Conservation (phyloP, 2,797 vertebrate genomes). For the Tenualosa thibaudeaui region DNA sequence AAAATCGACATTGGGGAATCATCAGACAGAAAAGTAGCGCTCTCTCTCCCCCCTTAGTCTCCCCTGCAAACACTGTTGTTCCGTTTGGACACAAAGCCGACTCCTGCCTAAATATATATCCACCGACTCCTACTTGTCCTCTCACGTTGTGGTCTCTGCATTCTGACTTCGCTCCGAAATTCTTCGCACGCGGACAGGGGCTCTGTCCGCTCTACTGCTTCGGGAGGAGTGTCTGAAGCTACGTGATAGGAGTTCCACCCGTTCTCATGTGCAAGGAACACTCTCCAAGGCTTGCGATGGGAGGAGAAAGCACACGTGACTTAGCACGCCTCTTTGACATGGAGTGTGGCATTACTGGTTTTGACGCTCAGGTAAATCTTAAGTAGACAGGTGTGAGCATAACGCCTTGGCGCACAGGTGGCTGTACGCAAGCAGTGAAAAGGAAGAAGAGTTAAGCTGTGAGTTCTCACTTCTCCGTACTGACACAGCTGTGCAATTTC, state of each 20-base stretch:
- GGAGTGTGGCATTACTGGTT: slow-evolving; percentile 23
- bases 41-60: not conserved
- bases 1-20: slow-evolving; percentile 40
- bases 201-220: slow-evolving; percentile 24
- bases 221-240: slow-evolving; percentile 67
- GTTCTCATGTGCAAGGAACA: slow-evolving; percentile 60
- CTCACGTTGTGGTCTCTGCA: slow-evolving; percentile 13
- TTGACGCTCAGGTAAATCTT: slow-evolving; percentile 7
- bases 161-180: slow-evolving; percentile 27
- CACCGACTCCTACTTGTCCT: not conserved
- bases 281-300: slow-evolving; percentile 34
- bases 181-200: slow-evolving; percentile 16
- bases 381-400: not conserved
- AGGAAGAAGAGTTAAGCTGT: not conserved
- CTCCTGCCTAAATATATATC: not conserved
- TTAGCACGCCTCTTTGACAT: slow-evolving; percentile 43
- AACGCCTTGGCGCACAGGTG: not conserved
- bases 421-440: not conserved
- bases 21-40: slow-evolving; percentile 41
- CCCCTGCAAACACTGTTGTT: not conserved
- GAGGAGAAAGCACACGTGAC: slow-evolving; percentile 61
- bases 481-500: slow-evolving; percentile 17
- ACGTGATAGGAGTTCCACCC: slow-evolving; percentile 44
- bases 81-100: not conserved
- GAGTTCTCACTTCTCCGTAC: not conserved